These are phyloP conservation scores for Rhabdophis nuchalis DNA, from an alignment of 2,797 vertebrate genomes.

Conservation along the genomic window DNA sequence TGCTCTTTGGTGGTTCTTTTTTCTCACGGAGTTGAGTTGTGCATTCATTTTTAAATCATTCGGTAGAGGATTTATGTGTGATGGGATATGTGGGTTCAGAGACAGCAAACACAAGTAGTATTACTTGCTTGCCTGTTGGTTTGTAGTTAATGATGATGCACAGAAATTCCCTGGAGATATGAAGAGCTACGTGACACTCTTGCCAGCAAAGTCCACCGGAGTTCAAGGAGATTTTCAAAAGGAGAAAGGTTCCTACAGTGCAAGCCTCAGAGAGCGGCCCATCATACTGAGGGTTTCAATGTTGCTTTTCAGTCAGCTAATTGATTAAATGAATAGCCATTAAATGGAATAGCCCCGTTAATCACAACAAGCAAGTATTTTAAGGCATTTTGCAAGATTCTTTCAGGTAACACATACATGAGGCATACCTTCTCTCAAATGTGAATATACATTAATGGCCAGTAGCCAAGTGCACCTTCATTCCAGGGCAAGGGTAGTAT, in stretches of 20 bases:
- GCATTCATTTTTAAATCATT: not conserved
- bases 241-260: not conserved
- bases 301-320: constrained; percentile 5
- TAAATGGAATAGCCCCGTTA: not conserved
- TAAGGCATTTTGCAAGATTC: not conserved
- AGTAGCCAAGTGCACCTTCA: not conserved
- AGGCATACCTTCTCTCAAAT: not conserved
- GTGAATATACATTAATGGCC: not conserved
- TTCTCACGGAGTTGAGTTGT: not conserved
- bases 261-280: not conserved
- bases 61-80: not conserved
- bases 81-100: not conserved
- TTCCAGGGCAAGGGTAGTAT: not conserved
- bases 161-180: not conserved
- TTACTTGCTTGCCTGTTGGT: not conserved
- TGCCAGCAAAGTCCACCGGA: not conserved
- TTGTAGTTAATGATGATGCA: not conserved
- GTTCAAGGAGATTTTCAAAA: not conserved
- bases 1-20: not conserved
- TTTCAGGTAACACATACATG: not conserved
- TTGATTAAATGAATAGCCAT: constrained; percentile 1
- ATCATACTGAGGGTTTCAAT: not conserved
- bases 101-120: not conserved
- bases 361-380: not conserved
- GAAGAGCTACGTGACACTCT: not conserved